phyloP scores from a whole-genome alignment of 2,797 vertebrate species.

The Harpagifer antarcticus region DNA sequence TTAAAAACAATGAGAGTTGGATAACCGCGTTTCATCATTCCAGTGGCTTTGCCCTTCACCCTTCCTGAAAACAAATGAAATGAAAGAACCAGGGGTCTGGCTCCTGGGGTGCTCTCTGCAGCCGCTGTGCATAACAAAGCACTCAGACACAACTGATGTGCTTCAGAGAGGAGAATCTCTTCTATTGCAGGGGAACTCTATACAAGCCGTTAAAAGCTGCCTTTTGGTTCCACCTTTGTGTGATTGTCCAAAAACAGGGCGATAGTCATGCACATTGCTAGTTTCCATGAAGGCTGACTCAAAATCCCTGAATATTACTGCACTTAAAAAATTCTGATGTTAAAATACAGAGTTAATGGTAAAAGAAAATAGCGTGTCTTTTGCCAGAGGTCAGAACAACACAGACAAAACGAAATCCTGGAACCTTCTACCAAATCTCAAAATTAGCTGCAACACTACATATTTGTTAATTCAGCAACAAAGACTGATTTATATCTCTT shows the following conservation, averaged over 20 bases:
- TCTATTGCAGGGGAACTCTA: not conserved
- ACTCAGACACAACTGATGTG: conserved; percentile 48
- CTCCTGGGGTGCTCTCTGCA: conserved; percentile 66
- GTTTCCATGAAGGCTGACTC: not conserved
- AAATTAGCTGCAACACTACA: too few relatives aligned
- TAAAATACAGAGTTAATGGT: not conserved
- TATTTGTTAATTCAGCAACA: too few relatives aligned
- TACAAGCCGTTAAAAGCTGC: conserved; percentile 22
- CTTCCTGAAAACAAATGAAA: conserved; percentile 70
- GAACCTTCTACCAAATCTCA: not conserved
- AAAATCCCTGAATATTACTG: not conserved
- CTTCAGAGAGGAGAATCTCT: conserved; percentile 64
- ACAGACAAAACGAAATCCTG: not conserved
- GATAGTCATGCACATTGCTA: conserved; percentile 26
- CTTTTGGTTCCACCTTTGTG: conserved; percentile 60
- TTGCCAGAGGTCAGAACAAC: not conserved
- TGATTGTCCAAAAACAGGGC: conserved; percentile 66
- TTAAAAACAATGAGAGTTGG: conserved; percentile 78
- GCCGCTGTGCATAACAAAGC: conserved; percentile 68
- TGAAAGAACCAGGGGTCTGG: conserved; percentile 53
- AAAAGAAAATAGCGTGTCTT: not conserved
- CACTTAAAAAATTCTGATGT: not conserved
- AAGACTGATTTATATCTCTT: too few relatives aligned
- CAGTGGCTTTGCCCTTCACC: conserved; percentile 77
- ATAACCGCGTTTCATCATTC: conserved; percentile 70